Percentiles rank a stretch among this genome's conserved stretches.
phyloP scores from a whole-genome alignment of 2,888 invertebrate genomes.

The Podabrus alpinus region DNA sequence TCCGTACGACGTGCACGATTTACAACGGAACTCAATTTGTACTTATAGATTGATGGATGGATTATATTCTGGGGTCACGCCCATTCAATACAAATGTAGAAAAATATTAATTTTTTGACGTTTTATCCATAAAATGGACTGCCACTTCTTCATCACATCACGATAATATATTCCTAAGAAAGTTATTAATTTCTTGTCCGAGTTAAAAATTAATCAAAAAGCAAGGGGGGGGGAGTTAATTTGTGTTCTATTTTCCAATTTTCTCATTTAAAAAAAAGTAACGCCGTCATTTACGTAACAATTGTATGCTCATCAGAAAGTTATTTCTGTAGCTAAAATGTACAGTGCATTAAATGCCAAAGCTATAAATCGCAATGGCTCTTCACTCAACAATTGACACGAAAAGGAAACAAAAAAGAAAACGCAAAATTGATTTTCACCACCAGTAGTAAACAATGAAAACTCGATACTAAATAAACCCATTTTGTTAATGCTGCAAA shows the following conservation, averaged over 20 bases:
- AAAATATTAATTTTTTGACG: background rate
- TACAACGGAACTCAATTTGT: background rate
- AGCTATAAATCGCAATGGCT: constrained; percentile 18
- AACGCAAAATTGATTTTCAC: background rate
- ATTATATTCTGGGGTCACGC: too few species aligned
- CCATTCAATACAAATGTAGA: too few species aligned
- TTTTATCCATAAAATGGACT: background rate
- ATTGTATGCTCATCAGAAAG: constrained; percentile 17
- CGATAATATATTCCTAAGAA: too few species aligned
- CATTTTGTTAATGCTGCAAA: background rate
- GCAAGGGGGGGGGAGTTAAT: too few species aligned
- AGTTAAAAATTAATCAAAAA: too few species aligned
- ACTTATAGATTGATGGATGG: background rate
- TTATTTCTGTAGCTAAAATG: constrained; percentile 24
- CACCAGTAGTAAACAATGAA: background rate
- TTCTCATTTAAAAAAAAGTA: too few species aligned
- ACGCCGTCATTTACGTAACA: constrained; percentile 24
- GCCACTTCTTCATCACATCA: too few species aligned
- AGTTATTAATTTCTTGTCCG: too few species aligned
- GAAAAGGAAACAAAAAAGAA: background rate
- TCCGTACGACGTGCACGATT: background rate
- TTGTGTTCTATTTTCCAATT: too few species aligned
- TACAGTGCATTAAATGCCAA: constrained; percentile 26
- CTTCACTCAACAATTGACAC: constrained; percentile 6
- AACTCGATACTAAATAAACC: background rate